Conservation (phyloP, 2,113 vertebrate species). For the Puffinus mauretanicus region DNA sequence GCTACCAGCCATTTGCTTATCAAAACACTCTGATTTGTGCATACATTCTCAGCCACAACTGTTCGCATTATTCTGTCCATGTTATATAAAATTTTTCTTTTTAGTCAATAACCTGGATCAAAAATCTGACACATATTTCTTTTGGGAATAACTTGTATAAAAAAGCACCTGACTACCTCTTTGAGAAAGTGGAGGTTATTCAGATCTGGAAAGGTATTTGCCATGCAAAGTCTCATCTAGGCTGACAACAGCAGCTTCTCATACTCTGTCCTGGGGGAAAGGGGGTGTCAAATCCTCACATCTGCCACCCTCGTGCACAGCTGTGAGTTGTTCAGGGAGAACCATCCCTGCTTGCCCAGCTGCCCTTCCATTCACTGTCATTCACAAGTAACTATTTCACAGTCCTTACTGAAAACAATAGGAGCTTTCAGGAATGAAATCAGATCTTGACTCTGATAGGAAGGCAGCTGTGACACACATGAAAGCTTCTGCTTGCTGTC, state of each 20-base stretch:
- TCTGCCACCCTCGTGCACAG: slow-evolving; percentile 24
- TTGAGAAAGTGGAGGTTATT: not conserved
- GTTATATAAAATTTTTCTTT: not conserved
- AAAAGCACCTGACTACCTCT: not conserved
- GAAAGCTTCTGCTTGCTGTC: slow-evolving; percentile 46
- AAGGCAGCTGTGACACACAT: slow-evolving; percentile 61
- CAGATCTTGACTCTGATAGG: slow-evolving; percentile 59
- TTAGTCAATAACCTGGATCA: not conserved
- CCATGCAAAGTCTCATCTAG: not conserved
- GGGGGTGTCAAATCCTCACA: slow-evolving; percentile 14
- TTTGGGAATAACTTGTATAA: not conserved
- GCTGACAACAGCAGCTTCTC: slow-evolving; percentile 11
- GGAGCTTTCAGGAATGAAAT: slow-evolving; percentile 69
- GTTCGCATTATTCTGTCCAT: not conserved
- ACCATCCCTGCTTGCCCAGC: slow-evolving; percentile 57
- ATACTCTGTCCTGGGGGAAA: not conserved
- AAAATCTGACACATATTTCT: not conserved
- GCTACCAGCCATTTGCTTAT: not conserved
- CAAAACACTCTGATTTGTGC: not conserved
- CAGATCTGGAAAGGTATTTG: not conserved
- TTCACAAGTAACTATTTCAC: slow-evolving; percentile 67
- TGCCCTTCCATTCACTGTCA: slow-evolving; percentile 69
- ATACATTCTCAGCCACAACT: not conserved
- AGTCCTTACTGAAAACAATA: slow-evolving; percentile 61
- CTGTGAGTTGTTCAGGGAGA: slow-evolving; percentile 42